These are phyloP conservation scores for Malacoraja senta DNA, from an alignment of 2,797 vertebrate genomes.

Conservation along the genomic window DNA sequence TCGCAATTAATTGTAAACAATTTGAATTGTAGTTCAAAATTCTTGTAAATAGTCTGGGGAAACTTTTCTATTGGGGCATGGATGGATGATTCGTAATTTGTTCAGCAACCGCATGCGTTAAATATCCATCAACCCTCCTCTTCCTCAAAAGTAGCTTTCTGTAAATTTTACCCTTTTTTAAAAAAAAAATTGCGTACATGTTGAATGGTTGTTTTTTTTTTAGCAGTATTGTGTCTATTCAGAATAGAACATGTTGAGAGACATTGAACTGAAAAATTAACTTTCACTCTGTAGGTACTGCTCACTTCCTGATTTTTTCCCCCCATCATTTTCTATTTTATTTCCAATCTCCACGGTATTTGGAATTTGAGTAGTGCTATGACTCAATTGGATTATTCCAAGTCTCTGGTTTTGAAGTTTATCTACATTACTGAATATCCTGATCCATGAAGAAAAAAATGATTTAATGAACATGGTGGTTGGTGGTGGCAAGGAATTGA, in stretches of 20 bases:
- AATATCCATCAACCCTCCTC: not conserved
- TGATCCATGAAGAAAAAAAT: not conserved
- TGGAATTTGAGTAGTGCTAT: not conserved
- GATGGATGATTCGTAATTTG: not conserved
- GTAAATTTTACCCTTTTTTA: not conserved
- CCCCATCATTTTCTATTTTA: too few relatives aligned
- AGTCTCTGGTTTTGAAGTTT: not conserved
- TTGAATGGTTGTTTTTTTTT: too few relatives aligned
- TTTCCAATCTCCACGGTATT: too few relatives aligned
- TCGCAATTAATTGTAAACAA: not conserved
- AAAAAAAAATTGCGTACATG: too few relatives aligned
- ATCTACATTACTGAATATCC: not conserved
- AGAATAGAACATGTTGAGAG: too few relatives aligned
- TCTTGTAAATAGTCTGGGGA: not conserved
- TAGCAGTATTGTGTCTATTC: too few relatives aligned
- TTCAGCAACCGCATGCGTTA: not conserved
- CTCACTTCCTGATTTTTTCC: too few relatives aligned
- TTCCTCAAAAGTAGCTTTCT: not conserved
- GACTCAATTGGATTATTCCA: not conserved
- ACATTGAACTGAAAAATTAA: too few relatives aligned
- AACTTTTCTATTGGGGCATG: not conserved
- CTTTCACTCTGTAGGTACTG: too few relatives aligned
- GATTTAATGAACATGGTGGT: too few relatives aligned
- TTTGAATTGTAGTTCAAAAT: not conserved
- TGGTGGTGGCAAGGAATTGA: too few relatives aligned